phyloP scores from a whole-genome alignment of 2,888 invertebrate genomes.

The Balanococcus diminutus region DNA sequence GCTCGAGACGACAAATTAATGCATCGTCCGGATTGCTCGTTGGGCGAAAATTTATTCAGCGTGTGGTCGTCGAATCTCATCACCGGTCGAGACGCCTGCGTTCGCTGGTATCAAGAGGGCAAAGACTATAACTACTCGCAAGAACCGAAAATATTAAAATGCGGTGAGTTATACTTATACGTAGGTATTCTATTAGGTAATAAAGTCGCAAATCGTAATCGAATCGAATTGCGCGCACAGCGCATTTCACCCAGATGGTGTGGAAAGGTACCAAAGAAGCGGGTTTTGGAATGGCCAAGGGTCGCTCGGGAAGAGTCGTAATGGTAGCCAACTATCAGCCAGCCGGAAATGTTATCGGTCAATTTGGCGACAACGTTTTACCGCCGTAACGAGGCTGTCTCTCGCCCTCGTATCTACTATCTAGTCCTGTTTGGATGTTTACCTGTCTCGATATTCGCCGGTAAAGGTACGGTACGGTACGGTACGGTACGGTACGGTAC shows the following conservation, averaged over 20 bases:
- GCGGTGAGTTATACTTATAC: conserved; percentile 57
- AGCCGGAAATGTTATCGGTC: conserved; percentile 67
- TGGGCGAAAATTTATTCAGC: conserved; percentile 75
- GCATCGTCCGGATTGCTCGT: conserved; percentile 70
- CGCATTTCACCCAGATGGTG: conserved; percentile 67
- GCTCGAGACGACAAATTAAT: conserved; percentile 70
- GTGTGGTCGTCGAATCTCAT: conserved; percentile 73
- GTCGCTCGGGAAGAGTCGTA: conserved; percentile 65
- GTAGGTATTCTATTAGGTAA: neutral
- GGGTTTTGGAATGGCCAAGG: conserved; percentile 64
- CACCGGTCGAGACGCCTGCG: conserved; percentile 72
- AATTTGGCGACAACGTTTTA: conserved; percentile 63
- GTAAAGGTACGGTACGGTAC: too few relatives aligned
- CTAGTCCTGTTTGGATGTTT: too few relatives aligned
- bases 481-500: too few relatives aligned
- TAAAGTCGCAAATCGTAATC: too few relatives aligned
- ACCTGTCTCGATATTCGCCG: too few relatives aligned
- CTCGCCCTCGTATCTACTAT: too few relatives aligned
- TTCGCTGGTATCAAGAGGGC: conserved; percentile 79
- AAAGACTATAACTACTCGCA: conserved; percentile 66
- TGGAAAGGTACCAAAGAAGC: conserved; percentile 64
- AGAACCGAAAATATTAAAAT: conserved; percentile 58
- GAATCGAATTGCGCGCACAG: too few relatives aligned
- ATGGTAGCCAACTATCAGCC: conserved; percentile 71
- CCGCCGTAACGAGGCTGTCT: conserved; percentile 56